Conservation (phyloP, 2,113 vertebrate genomes). For the Gymnarchus niloticus region DNA sequence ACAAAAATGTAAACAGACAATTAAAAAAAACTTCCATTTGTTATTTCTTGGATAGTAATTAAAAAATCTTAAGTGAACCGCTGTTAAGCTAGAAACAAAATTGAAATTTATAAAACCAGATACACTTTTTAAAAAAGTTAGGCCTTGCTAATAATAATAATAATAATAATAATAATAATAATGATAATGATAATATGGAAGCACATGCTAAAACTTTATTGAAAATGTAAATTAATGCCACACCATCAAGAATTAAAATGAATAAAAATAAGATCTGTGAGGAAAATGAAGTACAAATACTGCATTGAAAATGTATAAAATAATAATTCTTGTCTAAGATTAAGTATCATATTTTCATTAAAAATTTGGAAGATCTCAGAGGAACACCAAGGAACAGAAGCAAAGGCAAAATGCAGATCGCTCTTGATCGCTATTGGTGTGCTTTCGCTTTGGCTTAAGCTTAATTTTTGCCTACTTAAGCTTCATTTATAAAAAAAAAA, state of each 20-base stretch:
- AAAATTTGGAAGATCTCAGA: too few species aligned
- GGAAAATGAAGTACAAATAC: background rate
- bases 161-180: too few species aligned
- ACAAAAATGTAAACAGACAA: constrained; percentile 14
- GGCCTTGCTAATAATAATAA: background rate
- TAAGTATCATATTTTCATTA: too few species aligned
- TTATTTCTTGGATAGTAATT: background rate
- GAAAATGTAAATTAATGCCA: background rate
- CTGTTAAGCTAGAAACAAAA: background rate
- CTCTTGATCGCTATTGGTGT: too few species aligned
- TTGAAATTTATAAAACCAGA: background rate
- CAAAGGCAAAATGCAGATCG: too few species aligned
- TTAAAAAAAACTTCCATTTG: background rate
- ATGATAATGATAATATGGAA: too few species aligned
- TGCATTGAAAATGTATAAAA: background rate
- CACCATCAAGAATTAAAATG: too few species aligned
- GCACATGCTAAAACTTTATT: background rate
- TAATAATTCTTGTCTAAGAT: too few species aligned
- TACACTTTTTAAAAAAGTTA: background rate
- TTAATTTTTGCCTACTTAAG: too few species aligned
- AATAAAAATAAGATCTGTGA: background rate
- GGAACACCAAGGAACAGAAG: too few species aligned
- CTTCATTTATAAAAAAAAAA: too few species aligned
- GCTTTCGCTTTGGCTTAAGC: too few species aligned
- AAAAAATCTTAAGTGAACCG: background rate